A percentile compares a stretch with the other conserved stretches of the same genome.
phyloP scores from a whole-genome alignment of 2,888 invertebrate species.

The Physocephala rufipes region DNA sequence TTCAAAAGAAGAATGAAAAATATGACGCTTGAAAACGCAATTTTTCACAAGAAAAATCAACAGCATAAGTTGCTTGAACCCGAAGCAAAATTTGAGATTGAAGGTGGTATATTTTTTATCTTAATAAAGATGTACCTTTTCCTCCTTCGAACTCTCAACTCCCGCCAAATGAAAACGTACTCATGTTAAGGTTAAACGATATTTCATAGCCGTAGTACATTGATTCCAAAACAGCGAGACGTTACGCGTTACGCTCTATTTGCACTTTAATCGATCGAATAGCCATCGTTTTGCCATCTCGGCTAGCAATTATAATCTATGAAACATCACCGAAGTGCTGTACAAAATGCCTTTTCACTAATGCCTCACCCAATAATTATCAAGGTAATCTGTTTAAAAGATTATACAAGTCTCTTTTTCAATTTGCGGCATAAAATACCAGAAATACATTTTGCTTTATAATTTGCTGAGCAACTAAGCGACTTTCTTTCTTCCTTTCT shows the following conservation, averaged over 20 bases:
- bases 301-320: neutral
- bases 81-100: no score
- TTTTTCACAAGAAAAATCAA: no score
- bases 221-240: neutral
- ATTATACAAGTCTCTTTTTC: neutral
- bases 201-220: neutral
- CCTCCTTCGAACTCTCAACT: neutral
- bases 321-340: slow-evolving; percentile 6
- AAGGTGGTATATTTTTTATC: no score
- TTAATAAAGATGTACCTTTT: neutral
- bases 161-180: no score
- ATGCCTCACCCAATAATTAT: neutral
- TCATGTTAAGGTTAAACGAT: neutral
- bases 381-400: neutral
- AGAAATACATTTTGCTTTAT: neutral
- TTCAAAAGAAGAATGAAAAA: no score
- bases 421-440: neutral
- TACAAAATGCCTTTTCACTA: slow-evolving; percentile 9
- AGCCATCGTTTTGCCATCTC: neutral
- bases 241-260: neutral
- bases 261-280: neutral
- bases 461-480: slow-evolving; percentile 6
- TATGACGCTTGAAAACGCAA: no score
- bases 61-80: no score
- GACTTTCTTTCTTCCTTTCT: neutral